Evolutionary conservation across 1,140 invertebrate species (phyloP).

Genomic region (Teleopsis dalmanni): DNA sequence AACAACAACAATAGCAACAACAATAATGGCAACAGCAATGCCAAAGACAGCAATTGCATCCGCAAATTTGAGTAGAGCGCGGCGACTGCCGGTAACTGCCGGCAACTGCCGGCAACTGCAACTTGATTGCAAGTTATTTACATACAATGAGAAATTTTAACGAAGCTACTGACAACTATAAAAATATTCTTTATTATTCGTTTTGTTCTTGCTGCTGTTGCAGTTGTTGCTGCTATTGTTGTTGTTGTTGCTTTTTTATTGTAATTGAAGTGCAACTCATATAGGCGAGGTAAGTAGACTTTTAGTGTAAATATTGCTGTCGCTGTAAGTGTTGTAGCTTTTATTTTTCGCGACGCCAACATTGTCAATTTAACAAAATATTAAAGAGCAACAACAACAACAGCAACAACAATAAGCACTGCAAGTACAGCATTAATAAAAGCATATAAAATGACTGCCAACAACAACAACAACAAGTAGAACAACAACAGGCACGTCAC

Average conservation of each 20-base stretch:
- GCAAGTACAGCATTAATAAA: constrained; percentile 1
- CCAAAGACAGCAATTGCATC: neutral
- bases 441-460: neutral
- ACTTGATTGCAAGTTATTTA: constrained; percentile 10
- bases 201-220: neutral
- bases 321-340: too few relatives aligned
- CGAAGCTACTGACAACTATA: neutral
- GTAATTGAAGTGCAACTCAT: too few relatives aligned
- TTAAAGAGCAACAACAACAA: too few relatives aligned
- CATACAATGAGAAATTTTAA: constrained; percentile 1
- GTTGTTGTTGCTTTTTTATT: neutral
- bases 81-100: neutral
- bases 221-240: neutral
- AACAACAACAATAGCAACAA: neutral
- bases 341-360: too few relatives aligned
- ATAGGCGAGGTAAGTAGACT: too few relatives aligned
- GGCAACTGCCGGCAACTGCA: constrained; percentile 2
- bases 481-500: neutral
- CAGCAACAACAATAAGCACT: neutral
- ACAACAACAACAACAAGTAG: neutral
- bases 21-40: neutral
- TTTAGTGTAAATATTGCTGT: too few relatives aligned
- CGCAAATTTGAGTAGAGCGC: neutral
- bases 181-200: too few relatives aligned
- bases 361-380: neutral